Percentiles rank a stretch among this genome's conserved stretches.
phyloP scores from a whole-genome alignment of 2,797 vertebrate genomes.

The Melanogrammus aeglefinus region DNA sequence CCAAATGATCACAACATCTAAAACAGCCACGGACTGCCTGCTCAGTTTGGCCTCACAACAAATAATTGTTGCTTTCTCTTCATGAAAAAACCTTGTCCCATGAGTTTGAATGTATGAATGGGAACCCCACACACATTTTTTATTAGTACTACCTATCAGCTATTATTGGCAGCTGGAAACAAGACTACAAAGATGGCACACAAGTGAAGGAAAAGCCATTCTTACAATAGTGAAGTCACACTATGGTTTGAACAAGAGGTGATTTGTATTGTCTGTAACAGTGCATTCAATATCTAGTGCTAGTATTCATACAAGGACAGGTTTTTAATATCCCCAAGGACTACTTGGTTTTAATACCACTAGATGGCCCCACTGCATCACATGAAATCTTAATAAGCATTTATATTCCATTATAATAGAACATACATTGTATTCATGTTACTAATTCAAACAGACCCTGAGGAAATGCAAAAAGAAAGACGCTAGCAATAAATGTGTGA shows the following conservation, averaged over 20 bases:
- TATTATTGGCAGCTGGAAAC: background rate
- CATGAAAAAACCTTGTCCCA: too few species aligned
- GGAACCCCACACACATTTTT: too few species aligned
- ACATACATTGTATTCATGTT: background rate
- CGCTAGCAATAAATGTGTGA: background rate
- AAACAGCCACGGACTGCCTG: too few species aligned
- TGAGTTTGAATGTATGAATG: too few species aligned
- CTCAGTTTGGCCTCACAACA: too few species aligned
- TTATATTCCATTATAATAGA: background rate
- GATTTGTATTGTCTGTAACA: background rate
- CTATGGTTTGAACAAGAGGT: background rate
- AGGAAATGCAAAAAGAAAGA: background rate
- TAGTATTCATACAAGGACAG: background rate
- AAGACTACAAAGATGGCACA: background rate
- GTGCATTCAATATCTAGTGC: background rate
- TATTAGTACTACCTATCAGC: background rate
- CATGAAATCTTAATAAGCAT: background rate
- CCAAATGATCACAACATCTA: too few species aligned
- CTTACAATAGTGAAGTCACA: background rate
- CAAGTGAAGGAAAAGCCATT: background rate
- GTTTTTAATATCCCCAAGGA: background rate
- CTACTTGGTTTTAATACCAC: constrained; percentile 31
- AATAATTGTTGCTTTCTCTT: too few species aligned
- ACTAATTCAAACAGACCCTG: background rate
- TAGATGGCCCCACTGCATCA: constrained; percentile 41